Percentiles rank a stretch among this genome's conserved stretches.
phyloP scores from a whole-genome alignment of 2,797 vertebrate genomes.

The Discoglossus pictus region DNA sequence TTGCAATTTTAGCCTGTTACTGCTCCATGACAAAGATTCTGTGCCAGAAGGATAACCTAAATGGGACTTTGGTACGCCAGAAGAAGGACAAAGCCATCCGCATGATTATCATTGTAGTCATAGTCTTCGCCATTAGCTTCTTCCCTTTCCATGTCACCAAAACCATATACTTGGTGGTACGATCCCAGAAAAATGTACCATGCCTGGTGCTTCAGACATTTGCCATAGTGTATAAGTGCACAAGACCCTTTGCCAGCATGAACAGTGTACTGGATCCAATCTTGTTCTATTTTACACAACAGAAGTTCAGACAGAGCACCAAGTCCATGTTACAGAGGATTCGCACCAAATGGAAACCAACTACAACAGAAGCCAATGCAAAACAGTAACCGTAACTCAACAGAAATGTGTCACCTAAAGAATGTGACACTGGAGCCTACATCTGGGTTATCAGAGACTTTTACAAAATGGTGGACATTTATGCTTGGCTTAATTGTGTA shows the following conservation, averaged over 20 bases:
- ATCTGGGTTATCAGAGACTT: too few species aligned
- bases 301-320: slow-evolving; percentile 81
- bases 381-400: too few species aligned
- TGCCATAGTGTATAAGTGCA: slow-evolving; percentile 89
- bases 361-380: too few species aligned
- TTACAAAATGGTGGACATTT: too few species aligned
- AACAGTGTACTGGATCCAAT: slow-evolving; percentile 95
- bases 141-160: slow-evolving; percentile 94
- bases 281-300: slow-evolving; percentile 93
- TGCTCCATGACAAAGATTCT: slow-evolving; percentile 83
- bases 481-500: too few species aligned
- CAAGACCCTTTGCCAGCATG: slow-evolving; percentile 91
- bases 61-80: slow-evolving; percentile 65
- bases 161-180: slow-evolving; percentile 85
- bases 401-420: too few species aligned
- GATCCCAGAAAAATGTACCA: slow-evolving; percentile 64
- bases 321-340: slow-evolving; percentile 75
- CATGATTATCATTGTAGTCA: slow-evolving; percentile 85
- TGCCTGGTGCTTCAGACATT: slow-evolving; percentile 80
- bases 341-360: slow-evolving; percentile 71
- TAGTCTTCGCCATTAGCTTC: slow-evolving; percentile 89
- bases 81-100: slow-evolving; percentile 84
- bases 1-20: slow-evolving; percentile 84
- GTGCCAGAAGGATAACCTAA: slow-evolving; percentile 69
- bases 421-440: too few species aligned